A percentile compares a stretch with the other conserved stretches of the same genome.
Evolutionary conservation across 2,888 invertebrate genomes (phyloP).

Genomic region (Meandrusa payeni): DNA sequence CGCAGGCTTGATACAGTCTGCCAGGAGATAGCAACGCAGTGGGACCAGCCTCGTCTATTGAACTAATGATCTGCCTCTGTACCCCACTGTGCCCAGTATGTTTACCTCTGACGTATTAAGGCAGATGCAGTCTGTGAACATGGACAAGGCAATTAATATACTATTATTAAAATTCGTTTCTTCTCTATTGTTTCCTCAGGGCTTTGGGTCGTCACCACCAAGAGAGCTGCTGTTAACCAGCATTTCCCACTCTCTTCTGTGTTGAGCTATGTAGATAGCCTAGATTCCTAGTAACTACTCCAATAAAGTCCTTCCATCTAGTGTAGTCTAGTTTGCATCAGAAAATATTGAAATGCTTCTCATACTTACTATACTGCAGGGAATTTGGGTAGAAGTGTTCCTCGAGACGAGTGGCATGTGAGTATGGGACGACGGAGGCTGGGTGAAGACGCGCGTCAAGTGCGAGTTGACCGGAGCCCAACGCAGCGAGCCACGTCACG

Average conservation of each 20-base stretch:
- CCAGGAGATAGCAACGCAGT: constrained; percentile 82
- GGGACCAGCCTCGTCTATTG: constrained; percentile 81
- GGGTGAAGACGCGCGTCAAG: constrained; percentile 78
- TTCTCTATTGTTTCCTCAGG: no score
- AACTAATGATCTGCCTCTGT: constrained; percentile 81
- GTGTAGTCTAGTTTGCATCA: no score
- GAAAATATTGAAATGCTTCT: no score
- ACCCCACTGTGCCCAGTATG: constrained; percentile 80
- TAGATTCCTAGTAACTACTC: no score
- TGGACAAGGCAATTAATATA: no score
- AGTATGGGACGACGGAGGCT: constrained; percentile 80
- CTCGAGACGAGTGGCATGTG: constrained; percentile 85
- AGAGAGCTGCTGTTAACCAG: no score
- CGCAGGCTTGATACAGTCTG: constrained; percentile 78
- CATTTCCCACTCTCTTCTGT: no score
- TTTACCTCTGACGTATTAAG: constrained; percentile 74
- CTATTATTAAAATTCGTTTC: no score
- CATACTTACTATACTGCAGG: constrained; percentile 85
- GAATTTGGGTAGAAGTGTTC: constrained; percentile 93
- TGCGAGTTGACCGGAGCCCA: constrained; percentile 45
- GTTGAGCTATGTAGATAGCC: no score
- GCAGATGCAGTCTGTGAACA: constrained; percentile 73
- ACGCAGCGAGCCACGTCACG: constrained; percentile 49
- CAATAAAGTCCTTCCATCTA: no score
- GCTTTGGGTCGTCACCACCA: no score